A percentile compares a stretch with the other conserved stretches of the same genome.
Evolutionary conservation across 2,888 invertebrate genomes (phyloP).

Genomic region (Melitaea athalia): DNA sequence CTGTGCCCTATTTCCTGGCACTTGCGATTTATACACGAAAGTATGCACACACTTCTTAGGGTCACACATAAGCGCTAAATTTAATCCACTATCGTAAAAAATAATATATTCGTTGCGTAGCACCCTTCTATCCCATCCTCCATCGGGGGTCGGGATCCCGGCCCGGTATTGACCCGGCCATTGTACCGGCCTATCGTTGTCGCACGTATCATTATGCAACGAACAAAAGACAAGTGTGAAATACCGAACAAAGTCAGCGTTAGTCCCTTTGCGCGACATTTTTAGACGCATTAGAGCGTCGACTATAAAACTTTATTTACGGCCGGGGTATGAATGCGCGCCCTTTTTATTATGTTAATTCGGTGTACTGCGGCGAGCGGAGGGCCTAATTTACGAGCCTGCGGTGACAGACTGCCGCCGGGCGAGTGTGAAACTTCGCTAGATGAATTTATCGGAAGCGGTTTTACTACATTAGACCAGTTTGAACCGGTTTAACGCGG

Average conservation of each 20-base stretch:
- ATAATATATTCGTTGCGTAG: slow-evolving; percentile 24
- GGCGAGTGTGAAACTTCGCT: slow-evolving; percentile 28
- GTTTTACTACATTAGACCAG: slow-evolving; percentile 21
- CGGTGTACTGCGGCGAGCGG: slow-evolving; percentile 50
- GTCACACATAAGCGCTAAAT: slow-evolving; percentile 17
- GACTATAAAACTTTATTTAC: slow-evolving; percentile 78
- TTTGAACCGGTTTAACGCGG: slow-evolving; percentile 14
- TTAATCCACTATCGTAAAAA: slow-evolving; percentile 30
- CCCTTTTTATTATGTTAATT: slow-evolving; percentile 80
- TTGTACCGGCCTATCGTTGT: slow-evolving; percentile 23
- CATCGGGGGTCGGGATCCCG: slow-evolving; percentile 22
- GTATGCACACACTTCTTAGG: background rate
- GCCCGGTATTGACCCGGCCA: slow-evolving; percentile 21
- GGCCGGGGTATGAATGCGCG: slow-evolving; percentile 67
- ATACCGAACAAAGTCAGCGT: slow-evolving; percentile 25
- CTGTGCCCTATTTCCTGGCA: background rate
- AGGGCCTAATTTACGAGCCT: slow-evolving; percentile 65
- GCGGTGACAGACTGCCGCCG: slow-evolving; percentile 41
- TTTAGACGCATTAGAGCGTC: slow-evolving; percentile 74
- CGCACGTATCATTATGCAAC: slow-evolving; percentile 22
- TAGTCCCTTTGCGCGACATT: slow-evolving; percentile 54
- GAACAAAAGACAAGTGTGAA: slow-evolving; percentile 39
- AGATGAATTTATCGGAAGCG: slow-evolving; percentile 35
- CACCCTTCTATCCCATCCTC: slow-evolving; percentile 16
- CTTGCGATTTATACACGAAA: background rate